Percentiles rank a stretch among this genome's conserved stretches.
Conservation (phyloP, 2,797 vertebrate species). For the Nasua narica region DNA sequence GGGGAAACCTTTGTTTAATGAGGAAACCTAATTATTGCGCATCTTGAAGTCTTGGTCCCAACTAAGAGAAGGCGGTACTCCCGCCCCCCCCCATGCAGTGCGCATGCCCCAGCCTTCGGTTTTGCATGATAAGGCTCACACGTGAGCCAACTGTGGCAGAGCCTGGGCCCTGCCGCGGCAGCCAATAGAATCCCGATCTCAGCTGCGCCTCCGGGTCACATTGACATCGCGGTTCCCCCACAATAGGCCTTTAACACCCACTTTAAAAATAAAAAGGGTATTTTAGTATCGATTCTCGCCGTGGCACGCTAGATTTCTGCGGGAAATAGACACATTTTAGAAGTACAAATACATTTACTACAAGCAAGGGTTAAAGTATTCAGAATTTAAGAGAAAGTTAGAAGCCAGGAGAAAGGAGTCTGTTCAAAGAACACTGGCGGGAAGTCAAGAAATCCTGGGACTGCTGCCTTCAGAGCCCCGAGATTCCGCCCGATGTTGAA, state of each 20-base stretch:
- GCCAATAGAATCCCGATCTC: conserved; percentile 41
- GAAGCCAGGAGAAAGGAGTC: background rate
- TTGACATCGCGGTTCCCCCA: background rate
- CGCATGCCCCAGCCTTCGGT: conserved; percentile 46
- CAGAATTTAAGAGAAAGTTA: conserved; percentile 54
- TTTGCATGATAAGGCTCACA: conserved; percentile 22
- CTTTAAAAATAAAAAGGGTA: conserved; percentile 55
- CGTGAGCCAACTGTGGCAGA: background rate
- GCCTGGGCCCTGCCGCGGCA: accelerated
- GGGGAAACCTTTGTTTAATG: conserved; percentile 66
- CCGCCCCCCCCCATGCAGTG: background rate
- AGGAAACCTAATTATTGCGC: conserved; percentile 62
- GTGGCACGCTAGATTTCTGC: conserved; percentile 8
- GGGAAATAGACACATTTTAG: conserved; percentile 35
- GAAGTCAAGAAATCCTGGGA: background rate
- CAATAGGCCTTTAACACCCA: conserved; percentile 54
- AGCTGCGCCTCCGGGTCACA: background rate
- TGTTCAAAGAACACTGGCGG: background rate
- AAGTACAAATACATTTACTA: conserved; percentile 41
- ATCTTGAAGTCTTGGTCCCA: conserved; percentile 51
- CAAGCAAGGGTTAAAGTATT: conserved; percentile 60
- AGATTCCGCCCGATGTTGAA: background rate
- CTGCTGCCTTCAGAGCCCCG: background rate
- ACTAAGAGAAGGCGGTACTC: background rate
- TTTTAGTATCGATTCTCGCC: conserved; percentile 44